phyloP scores from a whole-genome alignment of 2,888 invertebrate species.

The Megamerina dolium region DNA sequence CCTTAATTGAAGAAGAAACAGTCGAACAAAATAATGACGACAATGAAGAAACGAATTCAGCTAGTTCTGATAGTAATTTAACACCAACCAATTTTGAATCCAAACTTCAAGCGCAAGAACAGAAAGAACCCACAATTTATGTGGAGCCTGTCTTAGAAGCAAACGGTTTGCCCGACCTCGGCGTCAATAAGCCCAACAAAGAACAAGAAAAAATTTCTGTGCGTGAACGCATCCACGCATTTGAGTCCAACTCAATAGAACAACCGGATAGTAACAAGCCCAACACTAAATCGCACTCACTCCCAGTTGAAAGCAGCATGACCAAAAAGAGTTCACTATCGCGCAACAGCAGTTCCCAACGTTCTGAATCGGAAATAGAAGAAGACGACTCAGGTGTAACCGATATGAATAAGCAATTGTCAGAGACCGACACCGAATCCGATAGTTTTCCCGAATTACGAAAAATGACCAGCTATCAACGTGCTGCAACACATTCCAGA shows the following conservation, averaged over 20 bases:
- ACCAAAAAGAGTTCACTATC: constrained; percentile 36
- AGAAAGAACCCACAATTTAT: constrained; percentile 23
- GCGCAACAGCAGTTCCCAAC: constrained; percentile 45
- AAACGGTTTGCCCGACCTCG: constrained; percentile 35
- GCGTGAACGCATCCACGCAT: constrained; percentile 42
- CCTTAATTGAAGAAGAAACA: constrained; percentile 22
- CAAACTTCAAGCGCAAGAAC: constrained; percentile 14
- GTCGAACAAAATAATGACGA: no score
- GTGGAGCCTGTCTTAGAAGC: constrained; percentile 25
- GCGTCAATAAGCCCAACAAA: constrained; percentile 28
- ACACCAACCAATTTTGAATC: constrained; percentile 34
- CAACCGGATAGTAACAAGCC: constrained; percentile 17
- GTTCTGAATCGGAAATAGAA: constrained; percentile 51
- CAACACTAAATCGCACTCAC: constrained; percentile 27
- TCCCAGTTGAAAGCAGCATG: constrained; percentile 38
- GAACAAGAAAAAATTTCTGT: constrained; percentile 40
- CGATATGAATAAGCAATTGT: constrained; percentile 62
- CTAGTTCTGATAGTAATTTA: constrained; percentile 17
- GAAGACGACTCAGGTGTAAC: constrained; percentile 70
- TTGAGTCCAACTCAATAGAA: constrained; percentile 30
- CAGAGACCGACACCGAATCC: constrained; percentile 60
- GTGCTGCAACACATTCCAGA: constrained; percentile 67
- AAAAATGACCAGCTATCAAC: constrained; percentile 58
- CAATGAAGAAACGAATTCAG: no score
- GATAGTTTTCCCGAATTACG: constrained; percentile 57